Conservation (phyloP, 2,888 invertebrate species). For the Amphipoea oculea region DNA sequence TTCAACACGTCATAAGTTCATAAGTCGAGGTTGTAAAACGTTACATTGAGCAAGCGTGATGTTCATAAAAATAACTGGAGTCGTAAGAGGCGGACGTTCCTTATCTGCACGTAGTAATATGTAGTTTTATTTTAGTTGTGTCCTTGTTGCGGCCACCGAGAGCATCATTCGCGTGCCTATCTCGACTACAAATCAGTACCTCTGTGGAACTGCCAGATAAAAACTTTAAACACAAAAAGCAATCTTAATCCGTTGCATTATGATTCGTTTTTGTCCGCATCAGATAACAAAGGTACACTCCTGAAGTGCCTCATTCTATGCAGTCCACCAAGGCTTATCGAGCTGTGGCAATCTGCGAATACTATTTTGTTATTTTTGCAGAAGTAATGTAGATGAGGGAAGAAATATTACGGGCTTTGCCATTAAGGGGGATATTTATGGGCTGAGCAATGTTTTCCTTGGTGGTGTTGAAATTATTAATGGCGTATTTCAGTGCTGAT, state of each 20-base stretch:
- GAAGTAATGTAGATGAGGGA: constrained; percentile 86
- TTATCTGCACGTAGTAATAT: constrained; percentile 78
- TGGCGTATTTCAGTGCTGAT: constrained; percentile 73
- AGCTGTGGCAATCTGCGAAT: constrained; percentile 81
- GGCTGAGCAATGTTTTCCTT: constrained; percentile 76
- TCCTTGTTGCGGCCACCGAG: constrained; percentile 83
- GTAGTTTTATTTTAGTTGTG: constrained; percentile 85
- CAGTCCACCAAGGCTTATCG: constrained; percentile 82
- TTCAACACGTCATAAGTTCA: constrained; percentile 54
- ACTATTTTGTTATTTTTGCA: constrained; percentile 88
- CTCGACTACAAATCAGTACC: constrained; percentile 85
- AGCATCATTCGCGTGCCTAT: constrained; percentile 86
- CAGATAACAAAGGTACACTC: constrained; percentile 77
- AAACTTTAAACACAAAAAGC: constrained; percentile 72
- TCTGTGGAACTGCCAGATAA: constrained; percentile 79
- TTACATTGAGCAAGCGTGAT: constrained; percentile 60
- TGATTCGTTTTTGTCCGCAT: constrained; percentile 76
- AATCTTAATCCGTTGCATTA: constrained; percentile 74
- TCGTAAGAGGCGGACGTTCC: constrained; percentile 72
- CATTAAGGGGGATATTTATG: constrained; percentile 84
- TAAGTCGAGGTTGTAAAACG: constrained; percentile 47
- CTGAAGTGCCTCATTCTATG: constrained; percentile 81
- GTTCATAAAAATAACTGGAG: constrained; percentile 73
- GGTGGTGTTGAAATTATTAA: constrained; percentile 84
- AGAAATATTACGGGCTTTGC: constrained; percentile 83